Conservation (phyloP, 37 sponge, comb jelly and placozoan species). For the Haliclona indistincta region DNA sequence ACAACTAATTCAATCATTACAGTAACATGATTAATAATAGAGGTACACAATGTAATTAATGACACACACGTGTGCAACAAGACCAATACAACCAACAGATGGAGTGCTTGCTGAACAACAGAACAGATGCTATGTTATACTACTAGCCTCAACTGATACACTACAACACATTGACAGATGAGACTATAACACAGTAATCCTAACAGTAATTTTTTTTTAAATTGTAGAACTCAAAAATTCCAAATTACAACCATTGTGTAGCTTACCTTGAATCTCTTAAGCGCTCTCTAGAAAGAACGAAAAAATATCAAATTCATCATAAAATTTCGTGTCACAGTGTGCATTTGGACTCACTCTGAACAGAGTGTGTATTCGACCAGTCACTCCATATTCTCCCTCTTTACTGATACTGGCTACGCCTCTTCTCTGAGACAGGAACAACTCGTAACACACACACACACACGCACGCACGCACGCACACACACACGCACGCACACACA, state of each 20-base stretch:
- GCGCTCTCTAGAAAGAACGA: slow-evolving; percentile 41
- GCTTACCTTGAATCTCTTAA: slow-evolving; percentile 78
- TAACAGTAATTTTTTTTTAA: no score
- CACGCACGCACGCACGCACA: not conserved
- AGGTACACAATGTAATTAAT: no score
- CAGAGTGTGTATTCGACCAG: slow-evolving; percentile 56
- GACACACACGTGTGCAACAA: no score
- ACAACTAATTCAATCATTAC: no score
- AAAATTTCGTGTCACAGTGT: not conserved
- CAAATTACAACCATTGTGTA: not conserved
- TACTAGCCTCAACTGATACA: no score
- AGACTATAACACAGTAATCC: no score
- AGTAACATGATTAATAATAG: no score
- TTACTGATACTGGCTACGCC: slow-evolving; percentile 28
- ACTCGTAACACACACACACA: not conserved
- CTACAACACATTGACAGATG: no score
- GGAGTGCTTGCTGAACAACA: no score
- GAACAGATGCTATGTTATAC: no score
- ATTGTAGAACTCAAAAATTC: not conserved
- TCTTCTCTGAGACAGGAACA: not conserved
- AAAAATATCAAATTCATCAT: not conserved
- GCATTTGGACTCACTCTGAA: slow-evolving; percentile 35
- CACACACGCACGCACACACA: not conserved
- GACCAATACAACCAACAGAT: no score
- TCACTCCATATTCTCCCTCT: slow-evolving; percentile 71